Evolutionary conservation across 1,140 invertebrate genomes (phyloP).

Genomic region (Drosophila parabipectinata): DNA sequence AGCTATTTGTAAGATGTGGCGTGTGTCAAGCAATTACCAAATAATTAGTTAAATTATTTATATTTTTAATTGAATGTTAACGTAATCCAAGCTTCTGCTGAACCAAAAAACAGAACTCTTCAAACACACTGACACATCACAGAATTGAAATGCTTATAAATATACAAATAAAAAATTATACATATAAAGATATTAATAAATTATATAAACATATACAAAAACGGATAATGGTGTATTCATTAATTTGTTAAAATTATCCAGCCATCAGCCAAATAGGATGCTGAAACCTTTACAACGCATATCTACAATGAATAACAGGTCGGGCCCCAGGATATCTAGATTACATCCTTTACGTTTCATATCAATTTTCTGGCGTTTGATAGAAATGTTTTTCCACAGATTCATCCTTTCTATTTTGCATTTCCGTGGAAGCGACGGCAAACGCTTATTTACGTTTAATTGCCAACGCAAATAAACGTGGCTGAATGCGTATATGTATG

Average conservation of each 20-base stretch:
- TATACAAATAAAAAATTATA: conserved; percentile 50
- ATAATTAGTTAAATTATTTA: conserved; percentile 81
- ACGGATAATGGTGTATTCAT: not conserved
- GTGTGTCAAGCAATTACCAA: conserved; percentile 71
- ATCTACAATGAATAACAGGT: conserved; percentile 23
- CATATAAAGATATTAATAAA: conserved; percentile 52
- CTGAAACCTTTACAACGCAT: conserved; percentile 11
- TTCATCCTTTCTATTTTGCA: conserved; percentile 23
- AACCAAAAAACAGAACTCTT: conserved; percentile 38
- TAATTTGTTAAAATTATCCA: not conserved
- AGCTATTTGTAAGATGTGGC: conserved; percentile 24
- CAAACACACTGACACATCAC: conserved; percentile 20
- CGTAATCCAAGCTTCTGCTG: conserved; percentile 54
- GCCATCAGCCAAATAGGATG: not conserved
- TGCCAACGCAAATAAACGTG: conserved; percentile 57
- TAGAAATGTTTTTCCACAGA: conserved; percentile 30
- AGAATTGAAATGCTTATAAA: conserved; percentile 51
- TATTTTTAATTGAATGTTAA: conserved; percentile 62
- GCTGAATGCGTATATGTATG: conserved; percentile 15
- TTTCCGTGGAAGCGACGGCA: conserved; percentile 31
- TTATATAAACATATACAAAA: conserved; percentile 45
- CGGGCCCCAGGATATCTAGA: conserved; percentile 8
- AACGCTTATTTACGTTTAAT: conserved; percentile 69
- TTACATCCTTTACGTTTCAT: conserved; percentile 14
- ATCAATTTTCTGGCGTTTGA: conserved; percentile 48